phyloP scores from a whole-genome alignment of 1,140 invertebrate species.

The Trissolcus basalis region DNA sequence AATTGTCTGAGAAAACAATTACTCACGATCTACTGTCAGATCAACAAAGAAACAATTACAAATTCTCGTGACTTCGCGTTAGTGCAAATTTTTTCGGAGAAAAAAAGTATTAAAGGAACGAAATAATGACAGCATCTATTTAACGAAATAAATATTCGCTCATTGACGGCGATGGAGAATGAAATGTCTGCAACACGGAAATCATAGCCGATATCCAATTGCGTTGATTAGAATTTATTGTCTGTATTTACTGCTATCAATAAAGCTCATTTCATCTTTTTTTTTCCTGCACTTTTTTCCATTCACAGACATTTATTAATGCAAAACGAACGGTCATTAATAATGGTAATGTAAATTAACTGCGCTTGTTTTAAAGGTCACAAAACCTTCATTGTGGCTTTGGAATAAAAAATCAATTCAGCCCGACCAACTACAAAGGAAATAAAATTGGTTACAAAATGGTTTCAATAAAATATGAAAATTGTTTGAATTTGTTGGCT shows the following conservation, averaged over 20 bases:
- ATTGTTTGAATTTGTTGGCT: too few species aligned
- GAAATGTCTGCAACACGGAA: slow-evolving; percentile 47
- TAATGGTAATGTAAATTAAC: background rate
- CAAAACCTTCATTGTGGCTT: too few species aligned
- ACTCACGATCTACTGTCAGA: too few species aligned
- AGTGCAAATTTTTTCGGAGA: background rate
- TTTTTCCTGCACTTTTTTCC: slow-evolving; percentile 9
- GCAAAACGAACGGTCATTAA: background rate
- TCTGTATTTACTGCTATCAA: slow-evolving; percentile 25
- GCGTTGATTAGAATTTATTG: slow-evolving; percentile 46
- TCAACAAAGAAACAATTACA: too few species aligned
- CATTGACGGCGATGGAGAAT: slow-evolving; percentile 14
- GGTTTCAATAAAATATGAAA: too few species aligned
- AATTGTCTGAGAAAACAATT: too few species aligned
- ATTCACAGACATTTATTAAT: background rate
- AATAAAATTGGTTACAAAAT: too few species aligned
- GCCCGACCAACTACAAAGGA: too few species aligned
- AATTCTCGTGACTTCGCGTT: too few species aligned
- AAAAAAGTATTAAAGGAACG: slow-evolving; percentile 8
- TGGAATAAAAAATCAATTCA: too few species aligned
- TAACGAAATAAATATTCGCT: slow-evolving; percentile 22
- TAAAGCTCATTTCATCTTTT: slow-evolving; percentile 14
- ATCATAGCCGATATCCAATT: slow-evolving; percentile 37
- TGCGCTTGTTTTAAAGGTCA: background rate
- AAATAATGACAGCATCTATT: slow-evolving; percentile 16